Evolutionary conservation across 2,797 vertebrate genomes (phyloP).

Genomic region (Vultur gryphus): DNA sequence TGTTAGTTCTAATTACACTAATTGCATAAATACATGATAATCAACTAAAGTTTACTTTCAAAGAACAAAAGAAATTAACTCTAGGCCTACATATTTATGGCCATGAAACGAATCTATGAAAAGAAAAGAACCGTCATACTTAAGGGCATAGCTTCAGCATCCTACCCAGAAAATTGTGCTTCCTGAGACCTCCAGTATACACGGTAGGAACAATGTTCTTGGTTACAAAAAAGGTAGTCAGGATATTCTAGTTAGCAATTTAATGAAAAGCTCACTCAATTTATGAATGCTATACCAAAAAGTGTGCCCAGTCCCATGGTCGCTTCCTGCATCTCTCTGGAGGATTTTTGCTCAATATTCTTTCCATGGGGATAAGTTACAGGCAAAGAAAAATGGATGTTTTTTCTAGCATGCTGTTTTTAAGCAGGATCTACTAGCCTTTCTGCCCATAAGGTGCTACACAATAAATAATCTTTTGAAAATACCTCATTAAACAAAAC

Average conservation of each 20-base stretch:
- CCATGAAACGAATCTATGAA: background rate
- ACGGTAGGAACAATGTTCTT: background rate
- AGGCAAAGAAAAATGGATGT: background rate
- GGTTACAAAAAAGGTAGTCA: background rate
- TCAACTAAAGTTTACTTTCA: constrained; percentile 51
- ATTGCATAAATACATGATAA: constrained; percentile 72
- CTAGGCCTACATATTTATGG: background rate
- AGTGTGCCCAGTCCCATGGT: background rate
- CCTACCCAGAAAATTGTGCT: background rate
- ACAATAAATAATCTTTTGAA: background rate
- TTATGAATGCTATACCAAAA: background rate
- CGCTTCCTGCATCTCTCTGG: background rate
- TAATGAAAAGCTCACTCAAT: background rate
- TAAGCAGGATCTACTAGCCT: background rate
- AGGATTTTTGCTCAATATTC: background rate
- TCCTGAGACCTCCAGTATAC: background rate
- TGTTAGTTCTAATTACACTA: constrained; percentile 71
- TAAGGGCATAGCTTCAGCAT: background rate
- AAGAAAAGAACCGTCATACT: background rate
- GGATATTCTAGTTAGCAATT: background rate
- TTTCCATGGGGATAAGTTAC: background rate
- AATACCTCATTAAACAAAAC: background rate
- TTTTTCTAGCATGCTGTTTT: background rate
- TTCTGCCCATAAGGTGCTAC: background rate
- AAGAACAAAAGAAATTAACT: constrained; percentile 66